These are phyloP conservation scores for Eidolon dupreanum DNA, from an alignment of 2,797 vertebrate species.

Conservation along the genomic window DNA sequence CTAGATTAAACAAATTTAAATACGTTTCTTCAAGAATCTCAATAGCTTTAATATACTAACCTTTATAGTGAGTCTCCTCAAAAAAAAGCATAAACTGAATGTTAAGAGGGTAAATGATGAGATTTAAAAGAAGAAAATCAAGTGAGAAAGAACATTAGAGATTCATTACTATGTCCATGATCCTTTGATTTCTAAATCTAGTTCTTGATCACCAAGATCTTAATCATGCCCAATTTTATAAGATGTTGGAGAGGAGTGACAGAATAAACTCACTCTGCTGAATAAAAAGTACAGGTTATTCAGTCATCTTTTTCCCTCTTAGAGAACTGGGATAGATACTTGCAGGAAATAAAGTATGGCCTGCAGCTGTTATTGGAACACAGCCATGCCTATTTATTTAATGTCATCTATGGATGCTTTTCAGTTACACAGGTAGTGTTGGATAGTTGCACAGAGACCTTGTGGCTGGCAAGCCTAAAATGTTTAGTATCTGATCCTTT, in stretches of 20 bases:
- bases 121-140: background rate
- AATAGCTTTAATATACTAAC: background rate
- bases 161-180: background rate
- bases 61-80: background rate
- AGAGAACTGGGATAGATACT: background rate
- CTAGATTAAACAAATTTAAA: background rate
- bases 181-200: background rate
- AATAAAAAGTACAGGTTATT: background rate
- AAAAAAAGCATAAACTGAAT: background rate
- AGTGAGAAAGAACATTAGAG: background rate
- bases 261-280: background rate
- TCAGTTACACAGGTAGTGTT: background rate
- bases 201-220: background rate
- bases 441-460: background rate
- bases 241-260: background rate
- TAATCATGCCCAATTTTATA: background rate
- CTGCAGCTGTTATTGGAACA: background rate
- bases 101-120: background rate
- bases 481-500: background rate
- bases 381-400: fast-evolving
- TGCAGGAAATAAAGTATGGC: too few relatives aligned
- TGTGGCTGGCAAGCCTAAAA: background rate
- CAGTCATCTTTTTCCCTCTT: background rate
- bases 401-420: background rate
- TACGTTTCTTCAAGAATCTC: background rate